A percentile compares a stretch with the other conserved stretches of the same genome.
Conservation (phyloP, 2,113 vertebrate species). For the Xiphorhynchus elegans region DNA sequence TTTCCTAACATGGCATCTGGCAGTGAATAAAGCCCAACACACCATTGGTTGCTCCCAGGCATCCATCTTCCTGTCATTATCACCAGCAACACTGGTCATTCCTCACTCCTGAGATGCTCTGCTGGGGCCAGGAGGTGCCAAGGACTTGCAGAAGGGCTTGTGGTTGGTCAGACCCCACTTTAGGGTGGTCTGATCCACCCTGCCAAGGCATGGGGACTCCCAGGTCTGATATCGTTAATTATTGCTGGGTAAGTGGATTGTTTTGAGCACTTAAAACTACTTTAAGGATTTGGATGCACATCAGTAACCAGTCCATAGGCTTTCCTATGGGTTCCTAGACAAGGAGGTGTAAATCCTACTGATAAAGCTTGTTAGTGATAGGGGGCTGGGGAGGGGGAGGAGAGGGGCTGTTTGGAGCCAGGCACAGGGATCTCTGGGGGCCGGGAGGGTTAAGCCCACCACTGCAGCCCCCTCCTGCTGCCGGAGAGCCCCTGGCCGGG, state of each 20-base stretch:
- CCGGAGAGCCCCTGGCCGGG: background rate
- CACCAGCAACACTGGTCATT: background rate
- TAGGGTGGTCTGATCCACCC: background rate
- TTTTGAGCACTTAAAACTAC: conserved; percentile 54
- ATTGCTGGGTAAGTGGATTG: background rate
- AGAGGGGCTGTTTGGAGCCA: background rate
- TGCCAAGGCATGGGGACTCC: background rate
- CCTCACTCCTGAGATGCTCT: background rate
- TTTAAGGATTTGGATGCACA: conserved; percentile 49
- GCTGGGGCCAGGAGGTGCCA: accelerated
- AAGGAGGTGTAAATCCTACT: conserved; percentile 69
- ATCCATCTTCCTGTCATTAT: background rate
- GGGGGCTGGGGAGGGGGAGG: background rate
- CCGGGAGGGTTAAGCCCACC: background rate
- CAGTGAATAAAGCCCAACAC: background rate
- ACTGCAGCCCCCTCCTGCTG: background rate
- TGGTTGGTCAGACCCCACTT: accelerated
- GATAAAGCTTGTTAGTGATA: conserved; percentile 70
- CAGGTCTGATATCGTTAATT: background rate
- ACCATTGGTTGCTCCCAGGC: background rate
- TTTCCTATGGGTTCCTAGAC: conserved; percentile 45
- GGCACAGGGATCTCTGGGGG: conserved; percentile 32
- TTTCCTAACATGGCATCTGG: background rate
- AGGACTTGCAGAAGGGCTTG: background rate
- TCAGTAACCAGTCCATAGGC: background rate